Conservation (phyloP, 2,797 vertebrate genomes). For the Anguilla anguilla region DNA sequence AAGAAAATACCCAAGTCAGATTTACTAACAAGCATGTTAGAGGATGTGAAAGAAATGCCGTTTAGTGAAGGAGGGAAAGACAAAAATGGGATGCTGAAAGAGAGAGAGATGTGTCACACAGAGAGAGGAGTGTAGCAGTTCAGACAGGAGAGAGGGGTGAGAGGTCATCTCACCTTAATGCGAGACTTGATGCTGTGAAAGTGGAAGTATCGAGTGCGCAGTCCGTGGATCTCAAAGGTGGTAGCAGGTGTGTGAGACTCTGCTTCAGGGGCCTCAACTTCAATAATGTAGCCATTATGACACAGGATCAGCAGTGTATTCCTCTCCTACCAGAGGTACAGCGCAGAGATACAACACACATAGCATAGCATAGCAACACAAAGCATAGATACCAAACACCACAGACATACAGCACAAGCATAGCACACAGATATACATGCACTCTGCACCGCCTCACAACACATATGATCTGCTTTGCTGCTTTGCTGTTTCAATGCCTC, state of each 20-base stretch:
- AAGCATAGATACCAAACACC: constrained; percentile 16
- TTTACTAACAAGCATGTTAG: background rate
- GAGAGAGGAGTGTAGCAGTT: background rate
- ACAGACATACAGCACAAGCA: background rate
- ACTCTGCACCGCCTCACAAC: too few relatives aligned
- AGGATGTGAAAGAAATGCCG: background rate
- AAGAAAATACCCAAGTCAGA: too few relatives aligned
- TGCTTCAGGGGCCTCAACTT: constrained; percentile 72
- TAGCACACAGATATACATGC: background rate
- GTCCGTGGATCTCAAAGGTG: constrained; percentile 76
- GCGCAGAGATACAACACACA: constrained; percentile 35
- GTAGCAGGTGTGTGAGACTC: constrained; percentile 43
- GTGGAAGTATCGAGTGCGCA: constrained; percentile 74
- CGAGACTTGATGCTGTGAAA: constrained; percentile 89
- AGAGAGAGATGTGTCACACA: constrained; percentile 19
- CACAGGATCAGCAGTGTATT: constrained; percentile 84
- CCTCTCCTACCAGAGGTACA: constrained; percentile 62
- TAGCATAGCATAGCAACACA: too few relatives aligned
- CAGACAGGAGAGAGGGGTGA: background rate
- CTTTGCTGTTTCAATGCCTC: background rate
- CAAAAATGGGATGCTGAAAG: constrained; percentile 7
- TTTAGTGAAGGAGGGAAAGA: background rate
- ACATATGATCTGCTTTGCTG: too few relatives aligned
- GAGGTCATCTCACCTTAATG: constrained; percentile 76
- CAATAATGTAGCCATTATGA: constrained; percentile 79